These are phyloP conservation scores for Psammodynastes pulverulentus DNA, from an alignment of 2,113 vertebrate species.

Conservation along the genomic window DNA sequence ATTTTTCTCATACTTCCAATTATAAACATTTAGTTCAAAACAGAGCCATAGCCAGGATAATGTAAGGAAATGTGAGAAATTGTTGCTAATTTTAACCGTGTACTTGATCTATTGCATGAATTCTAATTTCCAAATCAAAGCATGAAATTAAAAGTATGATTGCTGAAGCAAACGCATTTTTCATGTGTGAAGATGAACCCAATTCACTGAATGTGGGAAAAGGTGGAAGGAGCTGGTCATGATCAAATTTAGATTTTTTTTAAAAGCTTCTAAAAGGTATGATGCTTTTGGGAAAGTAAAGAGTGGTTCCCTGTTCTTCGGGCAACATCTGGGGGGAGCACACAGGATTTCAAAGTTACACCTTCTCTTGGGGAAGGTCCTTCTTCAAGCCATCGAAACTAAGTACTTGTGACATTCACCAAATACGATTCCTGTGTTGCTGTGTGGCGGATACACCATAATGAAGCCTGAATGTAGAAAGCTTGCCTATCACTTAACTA, in stretches of 20 bases:
- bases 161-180: neutral
- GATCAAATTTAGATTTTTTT: neutral
- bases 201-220: neutral
- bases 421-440: neutral
- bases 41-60: neutral
- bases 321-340: neutral
- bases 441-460: neutral
- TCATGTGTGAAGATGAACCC: neutral
- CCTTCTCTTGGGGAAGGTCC: neutral
- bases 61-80: neutral
- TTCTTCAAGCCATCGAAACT: neutral
- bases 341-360: neutral
- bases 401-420: neutral
- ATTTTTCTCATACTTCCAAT: constrained; percentile 52
- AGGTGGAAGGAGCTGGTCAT: neutral
- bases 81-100: neutral
- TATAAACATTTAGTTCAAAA: constrained; percentile 35
- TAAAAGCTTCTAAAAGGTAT: neutral
- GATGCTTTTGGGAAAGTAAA: neutral
- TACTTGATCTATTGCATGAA: neutral
- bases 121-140: neutral
- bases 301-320: neutral
- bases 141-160: constrained; percentile 1
- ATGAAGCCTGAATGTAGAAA: neutral
- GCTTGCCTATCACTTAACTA: neutral